Evolutionary conservation across 1,140 invertebrate species (phyloP), one percentile per base, ranked within the genome.

Genomic region (Babylonia areolata): DNA sequence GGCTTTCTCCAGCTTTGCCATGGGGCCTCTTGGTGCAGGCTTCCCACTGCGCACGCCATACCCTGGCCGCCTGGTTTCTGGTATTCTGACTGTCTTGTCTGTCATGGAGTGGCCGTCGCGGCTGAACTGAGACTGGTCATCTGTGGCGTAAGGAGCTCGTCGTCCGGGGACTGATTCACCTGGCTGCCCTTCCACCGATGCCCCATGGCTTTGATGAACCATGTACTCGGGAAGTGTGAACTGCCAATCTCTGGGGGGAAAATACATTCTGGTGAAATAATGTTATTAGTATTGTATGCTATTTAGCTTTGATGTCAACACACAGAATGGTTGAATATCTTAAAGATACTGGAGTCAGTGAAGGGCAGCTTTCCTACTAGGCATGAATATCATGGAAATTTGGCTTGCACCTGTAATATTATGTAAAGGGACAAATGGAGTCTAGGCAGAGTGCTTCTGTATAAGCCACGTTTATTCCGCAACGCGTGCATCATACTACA

Each of bases 181-280:
- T 9, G 82, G 51, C 9, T 83, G 71, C 15, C 69, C 71, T 9
- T 85, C 79, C 20, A 78, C 83, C 77, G 54, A 73, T 31, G 89
- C 85, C 37, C 89, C 89, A 82, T 90, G 89, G 33, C 85, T 64
- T 73, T 93, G 91, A 78, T 94, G 92, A 2, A 92, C 91, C 93
- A 94, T 94, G 87, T 94, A 94, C 37, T 93, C 92, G 58, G 93
- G 93, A 42, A 93, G 89, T 17, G 89, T 84, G 58, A 91, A 92
- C 73, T 92, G 86, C 85, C 90, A 93, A 17, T 88, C 75, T 54
- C 92, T 93, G 86, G n/a, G n/a, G n/a, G n/a, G n/a, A n/a, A 15
- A 89, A 88, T 35, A 80, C 42, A 80, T 54, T 17, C 3, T n/a
- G 17, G 0, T n/a, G 42, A n/a, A 40, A 79, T 28, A 42, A 31